A percentile compares a stretch with the other conserved stretches of the same genome.
phyloP scores from a whole-genome alignment of 2,797 vertebrate genomes.

The Allobates femoralis region DNA sequence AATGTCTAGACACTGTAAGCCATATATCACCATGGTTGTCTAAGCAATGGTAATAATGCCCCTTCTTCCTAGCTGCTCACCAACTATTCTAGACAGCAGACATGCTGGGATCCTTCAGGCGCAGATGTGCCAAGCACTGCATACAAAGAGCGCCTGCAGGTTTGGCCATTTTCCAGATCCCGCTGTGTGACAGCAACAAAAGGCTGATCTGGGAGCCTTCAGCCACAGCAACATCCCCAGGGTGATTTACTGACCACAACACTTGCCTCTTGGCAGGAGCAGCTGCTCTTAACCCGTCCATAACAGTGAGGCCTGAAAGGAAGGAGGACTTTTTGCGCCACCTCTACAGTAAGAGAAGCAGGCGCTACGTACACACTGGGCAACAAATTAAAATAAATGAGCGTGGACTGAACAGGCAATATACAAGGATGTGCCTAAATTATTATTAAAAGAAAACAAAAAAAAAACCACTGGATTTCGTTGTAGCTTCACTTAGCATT shows the following conservation, averaged over 20 bases:
- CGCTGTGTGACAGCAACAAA: conserved; percentile 73
- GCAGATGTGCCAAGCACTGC: conserved; percentile 70
- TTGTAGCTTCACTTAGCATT: neutral
- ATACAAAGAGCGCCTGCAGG: conserved; percentile 71
- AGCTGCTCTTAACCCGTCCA: conserved; percentile 63
- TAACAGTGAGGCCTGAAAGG: conserved; percentile 20
- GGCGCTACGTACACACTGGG: neutral
- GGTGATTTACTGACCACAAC: conserved; percentile 73
- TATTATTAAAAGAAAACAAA: neutral
- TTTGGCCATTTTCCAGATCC: conserved; percentile 70
- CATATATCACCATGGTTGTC: neutral
- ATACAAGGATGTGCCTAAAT: neutral
- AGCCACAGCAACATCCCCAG: conserved; percentile 67
- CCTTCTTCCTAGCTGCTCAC: conserved; percentile 41
- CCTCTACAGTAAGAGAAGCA: conserved; percentile 2
- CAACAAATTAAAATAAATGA: neutral
- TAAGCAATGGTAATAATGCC: conserved; percentile 36
- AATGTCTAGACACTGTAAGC: neutral
- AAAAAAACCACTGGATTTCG: neutral
- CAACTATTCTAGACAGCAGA: conserved; percentile 68
- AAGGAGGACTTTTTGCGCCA: conserved; percentile 5
- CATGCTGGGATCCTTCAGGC: conserved; percentile 62
- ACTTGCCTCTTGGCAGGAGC: conserved; percentile 70
- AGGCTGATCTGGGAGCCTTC: conserved; percentile 70
- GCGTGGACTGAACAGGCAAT: neutral